A percentile compares a stretch with the other conserved stretches of the same genome.
phyloP scores from a whole-genome alignment of 2,888 invertebrate species.

The Gasteruption jaculator region DNA sequence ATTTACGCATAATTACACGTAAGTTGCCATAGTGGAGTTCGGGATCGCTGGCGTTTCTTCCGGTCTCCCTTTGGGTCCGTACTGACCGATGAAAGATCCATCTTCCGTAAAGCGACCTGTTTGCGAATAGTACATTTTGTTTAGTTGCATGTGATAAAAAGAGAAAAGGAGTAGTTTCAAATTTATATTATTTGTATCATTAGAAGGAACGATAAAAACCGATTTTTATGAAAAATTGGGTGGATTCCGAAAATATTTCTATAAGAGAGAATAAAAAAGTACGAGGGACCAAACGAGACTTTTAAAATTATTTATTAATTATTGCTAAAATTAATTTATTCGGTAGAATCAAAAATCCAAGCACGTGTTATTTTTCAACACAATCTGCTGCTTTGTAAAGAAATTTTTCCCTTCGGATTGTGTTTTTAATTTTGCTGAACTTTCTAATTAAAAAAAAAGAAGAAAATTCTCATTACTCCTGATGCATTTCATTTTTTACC shows the following conservation, averaged over 20 bases:
- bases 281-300: neutral
- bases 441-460: too few relatives aligned
- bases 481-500: too few relatives aligned
- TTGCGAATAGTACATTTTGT: conserved; percentile 12
- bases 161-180: neutral
- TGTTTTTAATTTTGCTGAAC: too few relatives aligned
- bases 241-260: too few relatives aligned
- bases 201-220: neutral
- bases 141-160: neutral
- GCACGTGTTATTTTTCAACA: too few relatives aligned
- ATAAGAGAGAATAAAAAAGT: conserved; percentile 1
- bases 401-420: too few relatives aligned
- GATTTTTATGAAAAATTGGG: too few relatives aligned
- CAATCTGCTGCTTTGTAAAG: too few relatives aligned
- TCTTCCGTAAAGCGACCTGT: conserved; percentile 92
- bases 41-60: conserved; percentile 53
- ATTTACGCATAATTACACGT: conserved; percentile 58
- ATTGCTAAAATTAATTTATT: too few relatives aligned
- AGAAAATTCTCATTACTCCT: too few relatives aligned
- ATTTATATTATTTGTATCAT: neutral
- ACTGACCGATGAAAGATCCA: conserved; percentile 96
- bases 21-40: conserved; percentile 62
- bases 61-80: conserved; percentile 67
- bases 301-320: too few relatives aligned
- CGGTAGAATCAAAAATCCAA: too few relatives aligned